A percentile compares a stretch with the other conserved stretches of the same genome.
phyloP scores from a whole-genome alignment of 2,113 vertebrate species.

The Hassar affinis region DNA sequence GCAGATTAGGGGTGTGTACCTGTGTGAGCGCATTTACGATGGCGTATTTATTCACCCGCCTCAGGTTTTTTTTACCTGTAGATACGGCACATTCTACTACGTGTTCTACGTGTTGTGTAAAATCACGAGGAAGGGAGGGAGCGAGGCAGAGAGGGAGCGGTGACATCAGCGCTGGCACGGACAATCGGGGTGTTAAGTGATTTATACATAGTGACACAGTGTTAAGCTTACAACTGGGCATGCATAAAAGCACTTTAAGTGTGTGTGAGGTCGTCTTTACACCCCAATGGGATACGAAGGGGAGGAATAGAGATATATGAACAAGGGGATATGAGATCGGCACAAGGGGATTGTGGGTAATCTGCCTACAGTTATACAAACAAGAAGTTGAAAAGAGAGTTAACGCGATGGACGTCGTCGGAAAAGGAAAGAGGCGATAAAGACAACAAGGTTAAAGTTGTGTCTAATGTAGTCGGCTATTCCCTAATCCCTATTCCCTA shows the following conservation, averaged over 20 bases:
- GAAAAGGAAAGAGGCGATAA: background rate
- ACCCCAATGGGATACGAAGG: background rate
- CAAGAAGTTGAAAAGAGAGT: background rate
- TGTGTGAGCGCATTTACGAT: background rate
- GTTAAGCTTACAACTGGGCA: slow-evolving; percentile 7
- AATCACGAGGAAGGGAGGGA: background rate
- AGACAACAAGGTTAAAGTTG: background rate
- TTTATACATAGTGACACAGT: background rate
- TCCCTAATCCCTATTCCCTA: background rate
- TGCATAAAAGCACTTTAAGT: slow-evolving; percentile 12
- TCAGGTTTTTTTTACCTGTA: background rate
- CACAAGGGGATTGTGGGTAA: background rate
- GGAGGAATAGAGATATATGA: background rate
- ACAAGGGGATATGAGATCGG: slow-evolving; percentile 14
- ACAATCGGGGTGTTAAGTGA: background rate
- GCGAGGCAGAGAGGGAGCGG: background rate
- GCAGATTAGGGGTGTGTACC: background rate
- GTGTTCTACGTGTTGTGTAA: background rate
- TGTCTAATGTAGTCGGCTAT: background rate
- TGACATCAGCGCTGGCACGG: slow-evolving; percentile 19
- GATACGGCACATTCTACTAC: background rate
- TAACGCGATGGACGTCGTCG: background rate
- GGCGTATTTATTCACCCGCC: background rate
- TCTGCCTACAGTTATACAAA: background rate
- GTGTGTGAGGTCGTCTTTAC: slow-evolving; percentile 17